Evolutionary conservation across 2,113 vertebrate species (phyloP).

Genomic region (Amblyopsis rosae): DNA sequence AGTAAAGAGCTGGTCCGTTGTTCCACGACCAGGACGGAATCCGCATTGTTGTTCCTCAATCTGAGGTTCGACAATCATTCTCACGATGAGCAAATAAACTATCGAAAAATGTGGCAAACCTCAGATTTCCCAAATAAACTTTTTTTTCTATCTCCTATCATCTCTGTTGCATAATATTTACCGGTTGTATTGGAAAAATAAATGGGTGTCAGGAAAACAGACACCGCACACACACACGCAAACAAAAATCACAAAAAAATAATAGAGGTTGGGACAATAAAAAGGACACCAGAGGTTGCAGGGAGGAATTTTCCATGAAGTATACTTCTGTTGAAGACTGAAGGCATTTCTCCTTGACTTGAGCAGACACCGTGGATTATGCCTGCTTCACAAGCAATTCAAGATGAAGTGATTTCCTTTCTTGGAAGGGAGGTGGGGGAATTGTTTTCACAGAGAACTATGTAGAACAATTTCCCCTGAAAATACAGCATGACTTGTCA

Average conservation of each 20-base stretch:
- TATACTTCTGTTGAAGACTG: slow-evolving; percentile 20
- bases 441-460: slow-evolving; percentile 11
- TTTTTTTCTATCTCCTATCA: slow-evolving; percentile 29
- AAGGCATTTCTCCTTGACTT: slow-evolving; percentile 36
- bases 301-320: slow-evolving; percentile 49
- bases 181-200: slow-evolving; percentile 43
- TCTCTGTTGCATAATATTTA: slow-evolving; percentile 29
- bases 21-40: no score
- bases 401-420: slow-evolving; percentile 34
- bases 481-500: no score
- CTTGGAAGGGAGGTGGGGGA: slow-evolving; percentile 33
- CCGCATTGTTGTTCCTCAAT: no score
- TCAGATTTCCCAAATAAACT: slow-evolving; percentile 39
- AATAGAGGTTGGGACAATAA: slow-evolving; percentile 10
- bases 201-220: slow-evolving; percentile 27
- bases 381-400: slow-evolving; percentile 25
- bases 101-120: slow-evolving; percentile 48
- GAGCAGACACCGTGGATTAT: slow-evolving; percentile 31
- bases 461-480: not conserved
- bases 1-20: no score
- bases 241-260: slow-evolving; percentile 11
- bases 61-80: no score
- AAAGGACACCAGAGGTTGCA: slow-evolving; percentile 15
- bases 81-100: slow-evolving; percentile 48
- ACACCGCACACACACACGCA: not conserved